Conservation (phyloP, 2,888 invertebrate genomes). For the Diabrotica balteata region DNA sequence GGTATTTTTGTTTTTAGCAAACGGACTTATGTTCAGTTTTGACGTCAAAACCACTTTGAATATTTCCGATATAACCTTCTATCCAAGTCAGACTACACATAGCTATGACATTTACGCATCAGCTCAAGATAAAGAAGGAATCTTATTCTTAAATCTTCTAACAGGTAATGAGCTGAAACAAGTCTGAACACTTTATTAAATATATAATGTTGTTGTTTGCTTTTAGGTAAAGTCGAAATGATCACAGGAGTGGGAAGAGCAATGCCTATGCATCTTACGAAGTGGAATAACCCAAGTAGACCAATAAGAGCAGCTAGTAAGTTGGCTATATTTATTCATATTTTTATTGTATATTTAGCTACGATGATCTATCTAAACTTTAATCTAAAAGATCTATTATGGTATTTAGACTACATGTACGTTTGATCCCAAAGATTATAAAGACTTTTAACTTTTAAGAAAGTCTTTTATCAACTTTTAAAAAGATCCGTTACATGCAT, state of each 20-base stretch:
- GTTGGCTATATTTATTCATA: not conserved
- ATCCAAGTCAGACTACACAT: slow-evolving; percentile 73
- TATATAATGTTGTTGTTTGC: not conserved
- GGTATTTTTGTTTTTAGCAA: slow-evolving; percentile 58
- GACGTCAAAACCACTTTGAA: slow-evolving; percentile 78
- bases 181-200: too few relatives aligned
- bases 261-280: slow-evolving; percentile 63
- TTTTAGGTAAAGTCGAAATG: slow-evolving; percentile 75
- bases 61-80: slow-evolving; percentile 76
- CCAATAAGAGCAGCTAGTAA: slow-evolving; percentile 69
- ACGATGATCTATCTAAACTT: too few relatives aligned
- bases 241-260: slow-evolving; percentile 75
- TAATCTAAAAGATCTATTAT: too few relatives aligned
- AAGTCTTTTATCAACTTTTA: too few relatives aligned
- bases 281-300: slow-evolving; percentile 72
- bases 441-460: too few relatives aligned
- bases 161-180: slow-evolving; percentile 61
- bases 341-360: too few relatives aligned
- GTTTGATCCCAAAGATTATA: too few relatives aligned
- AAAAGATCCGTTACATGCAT: too few relatives aligned
- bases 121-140: slow-evolving; percentile 74
- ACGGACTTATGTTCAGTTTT: slow-evolving; percentile 72
- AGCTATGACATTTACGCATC: slow-evolving; percentile 78
- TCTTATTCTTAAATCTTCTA: slow-evolving; percentile 73
- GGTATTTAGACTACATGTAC: too few relatives aligned